Evolutionary conservation across 2,888 invertebrate species (phyloP).

Genomic region (Pristionchus mayeri): DNA sequence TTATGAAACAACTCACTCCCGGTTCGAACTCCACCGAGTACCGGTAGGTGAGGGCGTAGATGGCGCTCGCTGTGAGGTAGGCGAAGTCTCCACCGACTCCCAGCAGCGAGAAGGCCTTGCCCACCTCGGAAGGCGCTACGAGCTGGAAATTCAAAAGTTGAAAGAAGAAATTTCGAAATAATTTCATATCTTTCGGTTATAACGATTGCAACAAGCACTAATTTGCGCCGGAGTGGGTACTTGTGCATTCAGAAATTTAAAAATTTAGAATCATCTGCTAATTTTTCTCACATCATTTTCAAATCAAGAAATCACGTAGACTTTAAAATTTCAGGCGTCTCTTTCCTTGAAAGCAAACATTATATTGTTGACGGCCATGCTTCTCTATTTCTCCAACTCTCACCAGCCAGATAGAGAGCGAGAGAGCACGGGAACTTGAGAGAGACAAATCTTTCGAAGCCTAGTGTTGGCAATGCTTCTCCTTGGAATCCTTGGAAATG

Average conservation of each 20-base stretch:
- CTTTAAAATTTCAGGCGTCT: neutral
- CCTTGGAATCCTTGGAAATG: too few relatives aligned
- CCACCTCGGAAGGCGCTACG: conserved; percentile 61
- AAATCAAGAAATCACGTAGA: neutral
- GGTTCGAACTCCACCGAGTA: conserved; percentile 37
- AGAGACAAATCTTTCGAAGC: neutral
- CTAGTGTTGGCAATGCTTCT: too few relatives aligned
- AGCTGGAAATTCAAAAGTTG: conserved; percentile 52
- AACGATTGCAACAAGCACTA: neutral
- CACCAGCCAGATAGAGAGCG: neutral
- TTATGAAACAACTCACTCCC: conserved; percentile 16
- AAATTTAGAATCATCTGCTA: too few relatives aligned
- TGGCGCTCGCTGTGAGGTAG: conserved; percentile 57
- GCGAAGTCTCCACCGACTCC: conserved; percentile 65
- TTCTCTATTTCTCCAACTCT: neutral
- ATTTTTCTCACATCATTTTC: neutral
- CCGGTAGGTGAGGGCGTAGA: conserved; percentile 61
- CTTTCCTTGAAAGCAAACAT: neutral
- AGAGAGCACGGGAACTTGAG: neutral
- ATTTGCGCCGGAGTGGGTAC: too few relatives aligned
- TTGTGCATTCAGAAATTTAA: too few relatives aligned
- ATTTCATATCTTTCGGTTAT: neutral
- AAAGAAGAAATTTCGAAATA: neutral
- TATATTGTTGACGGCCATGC: too few relatives aligned
- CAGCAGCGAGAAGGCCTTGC: conserved; percentile 63